Conservation (phyloP, 2,797 vertebrate species). For the Poeciliopsis infans region DNA sequence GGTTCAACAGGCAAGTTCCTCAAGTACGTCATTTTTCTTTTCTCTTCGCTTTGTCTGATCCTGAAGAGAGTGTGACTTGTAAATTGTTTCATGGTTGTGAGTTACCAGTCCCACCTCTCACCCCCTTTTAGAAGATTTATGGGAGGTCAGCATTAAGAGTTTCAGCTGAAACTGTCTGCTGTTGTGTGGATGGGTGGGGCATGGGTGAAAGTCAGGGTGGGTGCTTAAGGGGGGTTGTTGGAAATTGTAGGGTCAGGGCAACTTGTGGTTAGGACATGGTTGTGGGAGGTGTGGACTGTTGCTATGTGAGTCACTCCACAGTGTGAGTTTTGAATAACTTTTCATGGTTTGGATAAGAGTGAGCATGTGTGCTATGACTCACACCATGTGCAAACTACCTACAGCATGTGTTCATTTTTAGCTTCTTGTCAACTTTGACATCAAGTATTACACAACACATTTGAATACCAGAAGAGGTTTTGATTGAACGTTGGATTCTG, state of each 20-base stretch:
- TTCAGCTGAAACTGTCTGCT: slow-evolving; percentile 40
- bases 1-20: slow-evolving; percentile 31
- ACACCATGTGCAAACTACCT: slow-evolving; percentile 25
- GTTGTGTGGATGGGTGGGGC: slow-evolving; percentile 32
- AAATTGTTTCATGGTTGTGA: slow-evolving; percentile 19
- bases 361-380: slow-evolving; percentile 4
- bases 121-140: background rate
- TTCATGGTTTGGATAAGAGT: slow-evolving; percentile 10
- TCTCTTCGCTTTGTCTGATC: slow-evolving; percentile 10
- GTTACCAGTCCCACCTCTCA: slow-evolving; percentile 21
- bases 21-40: background rate
- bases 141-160: slow-evolving; percentile 11
- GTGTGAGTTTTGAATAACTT: slow-evolving; percentile 17
- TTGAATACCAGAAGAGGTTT: background rate
- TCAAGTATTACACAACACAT: slow-evolving; percentile 8
- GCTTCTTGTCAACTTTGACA: slow-evolving; percentile 34
- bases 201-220: slow-evolving; percentile 26
- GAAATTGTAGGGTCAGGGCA: background rate
- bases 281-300: slow-evolving; percentile 17
- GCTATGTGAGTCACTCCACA: slow-evolving; percentile 17
- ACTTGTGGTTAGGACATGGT: slow-evolving; percentile 31
- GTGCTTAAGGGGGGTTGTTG: slow-evolving; percentile 6
- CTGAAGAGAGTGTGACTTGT: slow-evolving; percentile 3
- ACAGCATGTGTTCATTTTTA: slow-evolving; percentile 10
- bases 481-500: slow-evolving; percentile 2